Base-by-base conservation (phyloP, 2,113 vertebrate species). In the Bufo bufo region DNA sequence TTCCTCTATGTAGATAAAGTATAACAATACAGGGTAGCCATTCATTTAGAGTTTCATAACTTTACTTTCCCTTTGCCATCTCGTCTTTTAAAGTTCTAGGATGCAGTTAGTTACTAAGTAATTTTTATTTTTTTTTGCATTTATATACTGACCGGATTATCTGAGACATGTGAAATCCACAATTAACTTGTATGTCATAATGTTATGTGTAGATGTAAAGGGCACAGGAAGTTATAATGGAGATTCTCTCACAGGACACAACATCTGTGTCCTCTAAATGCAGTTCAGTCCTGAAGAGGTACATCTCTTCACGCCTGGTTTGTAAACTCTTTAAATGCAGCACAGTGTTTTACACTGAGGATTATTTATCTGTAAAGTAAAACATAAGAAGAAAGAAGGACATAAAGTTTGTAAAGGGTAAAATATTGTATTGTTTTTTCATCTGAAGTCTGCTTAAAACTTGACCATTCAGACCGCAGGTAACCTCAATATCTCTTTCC, bases 221-320 rank as follows among this genome's bases (percentile, higher is more conserved):
- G 52, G 61, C 23, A 19, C 78, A 81, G 78, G 54, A 58, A 59
- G 56, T 56, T 23, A 61, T 3, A 17, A 19, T 59, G 33, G 33
- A 61, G 56, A 61, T 16, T 12, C 50, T 61, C 54, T 81, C 78
- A 33, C 56, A 81, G 78, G 72, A 75, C 23, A 58, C 20, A 61
- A 81, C 78, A 81, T 81, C 78, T 81, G 78, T 56, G 58, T 33
- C 33, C 33, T 45, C 77, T 61, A 61, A 81, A 61, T 52, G 17
- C 78, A 59, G 78, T 61, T 19, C 33, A 43, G 56, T 45, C 4
- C 0, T 61, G 78, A 81, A 43, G 56, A 33, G 59, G 33, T 81
- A 59, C 58, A 61, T 61, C 56, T 81, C 10, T 81, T 45, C 50
- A 61, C 33, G 33, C 78, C 45, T 59, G 23, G 16, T 61, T 23